Conservation (phyloP, 2,797 vertebrate genomes). For the Poecilia picta region DNA sequence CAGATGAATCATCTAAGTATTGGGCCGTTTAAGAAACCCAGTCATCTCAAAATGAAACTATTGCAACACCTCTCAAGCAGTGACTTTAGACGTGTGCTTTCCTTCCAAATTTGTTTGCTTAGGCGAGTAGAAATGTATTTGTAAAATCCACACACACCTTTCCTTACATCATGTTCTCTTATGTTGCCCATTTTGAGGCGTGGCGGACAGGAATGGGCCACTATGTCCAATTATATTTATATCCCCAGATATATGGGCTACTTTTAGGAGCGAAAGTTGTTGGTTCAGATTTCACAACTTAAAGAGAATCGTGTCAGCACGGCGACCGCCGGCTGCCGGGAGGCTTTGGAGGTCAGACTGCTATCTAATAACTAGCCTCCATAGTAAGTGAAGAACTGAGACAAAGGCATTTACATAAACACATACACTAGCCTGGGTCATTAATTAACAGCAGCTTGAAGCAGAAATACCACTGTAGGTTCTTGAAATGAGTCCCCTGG, state of each 20-base stretch:
- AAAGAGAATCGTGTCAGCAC: conserved; percentile 18
- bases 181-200: not conserved
- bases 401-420: conserved; percentile 42
- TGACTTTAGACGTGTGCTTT: not conserved
- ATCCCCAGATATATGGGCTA: not conserved
- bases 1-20: not conserved
- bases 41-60: not conserved
- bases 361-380: conserved; percentile 45
- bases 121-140: not conserved
- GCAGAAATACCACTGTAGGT: conserved; percentile 43
- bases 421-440: conserved; percentile 38
- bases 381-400: conserved; percentile 28
- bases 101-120: not conserved
- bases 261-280: not conserved
- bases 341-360: not conserved
- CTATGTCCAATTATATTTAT: not conserved
- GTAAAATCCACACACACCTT: not conserved
- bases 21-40: not conserved
- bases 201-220: not conserved
- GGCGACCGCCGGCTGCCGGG: not conserved
- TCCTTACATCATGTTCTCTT: not conserved
- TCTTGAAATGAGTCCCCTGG: conserved; percentile 44
- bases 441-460: conserved; percentile 51
- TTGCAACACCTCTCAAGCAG: not conserved
- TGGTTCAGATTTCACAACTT: conserved; percentile 5